These are phyloP conservation scores for Delphinus delphis DNA, from an alignment of 2,113 vertebrate genomes.

Conservation along the genomic window DNA sequence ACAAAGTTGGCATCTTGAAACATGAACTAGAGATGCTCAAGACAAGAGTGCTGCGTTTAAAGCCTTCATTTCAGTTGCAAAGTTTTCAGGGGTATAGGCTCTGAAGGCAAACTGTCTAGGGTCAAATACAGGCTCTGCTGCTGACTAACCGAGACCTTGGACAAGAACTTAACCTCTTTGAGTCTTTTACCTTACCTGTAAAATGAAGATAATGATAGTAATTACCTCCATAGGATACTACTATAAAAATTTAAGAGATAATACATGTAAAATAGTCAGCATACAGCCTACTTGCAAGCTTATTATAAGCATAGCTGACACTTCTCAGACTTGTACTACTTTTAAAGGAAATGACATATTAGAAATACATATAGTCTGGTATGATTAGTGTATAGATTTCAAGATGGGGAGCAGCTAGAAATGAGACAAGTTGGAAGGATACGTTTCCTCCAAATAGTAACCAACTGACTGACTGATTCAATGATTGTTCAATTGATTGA, in stretches of 20 bases:
- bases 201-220: constrained; percentile 29
- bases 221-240: neutral
- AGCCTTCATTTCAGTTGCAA: neutral
- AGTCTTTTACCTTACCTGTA: neutral
- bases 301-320: neutral
- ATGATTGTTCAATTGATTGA: neutral
- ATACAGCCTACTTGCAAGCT: neutral
- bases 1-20: constrained; percentile 6
- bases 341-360: neutral
- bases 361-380: neutral
- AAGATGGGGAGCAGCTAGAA: neutral
- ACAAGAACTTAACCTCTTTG: neutral
- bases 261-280: neutral
- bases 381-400: neutral
- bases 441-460: neutral
- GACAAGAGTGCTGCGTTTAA: neutral
- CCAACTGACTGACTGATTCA: neutral
- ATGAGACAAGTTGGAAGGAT: neutral
- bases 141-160: neutral
- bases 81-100: neutral
- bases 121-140: neutral
- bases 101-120: neutral
- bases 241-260: neutral
- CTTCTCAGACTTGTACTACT: neutral
- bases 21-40: neutral